Evolutionary conservation across 2,888 invertebrate genomes (phyloP).

Genomic region (Agrotis ipsilon): DNA sequence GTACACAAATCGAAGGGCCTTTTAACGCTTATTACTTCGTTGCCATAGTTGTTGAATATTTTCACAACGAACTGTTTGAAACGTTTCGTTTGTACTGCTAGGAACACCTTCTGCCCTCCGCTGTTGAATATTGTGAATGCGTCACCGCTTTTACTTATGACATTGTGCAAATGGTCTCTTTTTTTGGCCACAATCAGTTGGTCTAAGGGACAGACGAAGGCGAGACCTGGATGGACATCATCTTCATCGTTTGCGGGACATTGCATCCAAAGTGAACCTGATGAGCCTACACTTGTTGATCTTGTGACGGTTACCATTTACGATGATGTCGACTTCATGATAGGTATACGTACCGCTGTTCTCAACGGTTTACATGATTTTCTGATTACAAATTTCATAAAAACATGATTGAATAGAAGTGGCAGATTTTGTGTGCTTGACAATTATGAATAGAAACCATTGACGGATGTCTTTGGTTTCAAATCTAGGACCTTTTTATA

Average conservation of each 20-base stretch:
- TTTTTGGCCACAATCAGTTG: slow-evolving; percentile 74
- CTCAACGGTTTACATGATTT: slow-evolving; percentile 35
- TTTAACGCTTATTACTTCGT: slow-evolving; percentile 77
- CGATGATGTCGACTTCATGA: slow-evolving; percentile 46
- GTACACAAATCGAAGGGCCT: slow-evolving; percentile 65
- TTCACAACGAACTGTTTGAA: slow-evolving; percentile 70
- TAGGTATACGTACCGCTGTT: slow-evolving; percentile 22
- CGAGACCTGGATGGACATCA: slow-evolving; percentile 74
- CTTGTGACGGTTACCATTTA: slow-evolving; percentile 66
- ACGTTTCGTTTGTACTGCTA: slow-evolving; percentile 71
- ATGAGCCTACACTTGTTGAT: slow-evolving; percentile 31
- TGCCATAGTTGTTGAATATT: slow-evolving; percentile 80
- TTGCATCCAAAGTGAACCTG: slow-evolving; percentile 76
- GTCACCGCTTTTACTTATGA: slow-evolving; percentile 69
- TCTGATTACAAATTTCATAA: slow-evolving; percentile 19
- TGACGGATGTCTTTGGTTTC: slow-evolving; percentile 27
- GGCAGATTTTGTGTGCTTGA: slow-evolving; percentile 7
- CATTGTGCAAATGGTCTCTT: slow-evolving; percentile 73
- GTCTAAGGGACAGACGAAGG: slow-evolving; percentile 73
- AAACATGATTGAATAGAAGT: background rate
- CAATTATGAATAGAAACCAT: background rate
- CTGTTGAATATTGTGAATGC: slow-evolving; percentile 80
- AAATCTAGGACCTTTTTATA: background rate
- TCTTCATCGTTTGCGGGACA: slow-evolving; percentile 71
- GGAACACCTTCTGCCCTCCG: slow-evolving; percentile 78